Conservation (phyloP, 2,113 vertebrate genomes). For the Cichladusa arquata region DNA sequence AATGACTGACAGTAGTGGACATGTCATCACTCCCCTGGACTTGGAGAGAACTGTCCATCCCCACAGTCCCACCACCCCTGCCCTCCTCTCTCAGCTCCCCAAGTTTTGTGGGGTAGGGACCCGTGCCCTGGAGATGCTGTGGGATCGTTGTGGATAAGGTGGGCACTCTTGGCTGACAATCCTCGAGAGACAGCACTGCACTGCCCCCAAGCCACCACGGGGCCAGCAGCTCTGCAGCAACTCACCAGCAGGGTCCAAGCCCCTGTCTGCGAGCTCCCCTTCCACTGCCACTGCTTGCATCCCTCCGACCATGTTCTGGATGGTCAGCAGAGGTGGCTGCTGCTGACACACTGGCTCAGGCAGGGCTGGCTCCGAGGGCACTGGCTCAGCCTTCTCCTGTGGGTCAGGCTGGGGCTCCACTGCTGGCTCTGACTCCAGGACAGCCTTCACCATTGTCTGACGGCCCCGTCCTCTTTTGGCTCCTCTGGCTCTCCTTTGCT, state of each 20-base stretch:
- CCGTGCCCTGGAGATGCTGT: accelerated
- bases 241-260: neutral
- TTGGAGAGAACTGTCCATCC: neutral
- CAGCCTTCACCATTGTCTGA: neutral
- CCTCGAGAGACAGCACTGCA: neutral
- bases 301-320: neutral
- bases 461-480: neutral
- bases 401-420: neutral
- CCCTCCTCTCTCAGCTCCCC: neutral
- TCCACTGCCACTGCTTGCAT: neutral
- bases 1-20: neutral
- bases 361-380: accelerated
- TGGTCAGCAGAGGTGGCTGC: accelerated
- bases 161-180: neutral
- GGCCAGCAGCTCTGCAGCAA: accelerated
- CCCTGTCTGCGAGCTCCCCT: neutral
- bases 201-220: accelerated
- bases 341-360: neutral
- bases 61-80: neutral
- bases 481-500: conserved; percentile 15
- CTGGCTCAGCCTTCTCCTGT: neutral
- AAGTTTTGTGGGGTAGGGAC: neutral
- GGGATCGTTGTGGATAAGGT: neutral
- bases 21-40: neutral
- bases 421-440: neutral